Evolutionary conservation across 2,888 invertebrate genomes (phyloP), one percentile per base, ranked within the genome.

Genomic region (Schizaphis graminum): DNA sequence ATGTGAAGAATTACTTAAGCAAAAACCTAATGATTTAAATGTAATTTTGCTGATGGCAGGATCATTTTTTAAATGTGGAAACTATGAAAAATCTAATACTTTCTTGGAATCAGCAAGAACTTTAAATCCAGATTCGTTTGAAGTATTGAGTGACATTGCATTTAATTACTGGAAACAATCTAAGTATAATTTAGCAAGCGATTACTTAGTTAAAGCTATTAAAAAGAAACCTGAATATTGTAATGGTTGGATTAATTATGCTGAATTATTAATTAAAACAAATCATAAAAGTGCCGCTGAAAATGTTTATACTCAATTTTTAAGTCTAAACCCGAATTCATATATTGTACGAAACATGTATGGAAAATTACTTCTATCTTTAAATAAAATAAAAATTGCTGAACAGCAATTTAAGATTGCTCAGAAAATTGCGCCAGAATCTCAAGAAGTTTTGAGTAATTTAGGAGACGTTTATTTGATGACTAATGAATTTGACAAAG

Each of bases 391-490:
- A 24, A 24, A 93, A 44, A n/a, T 44, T 3, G 93, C 93, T 44
- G 24, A n/a, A 89, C 0, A 56, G 2, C 84, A 89, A 44, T 93
- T 44, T 84, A 8, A 44, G 28, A 35, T 56, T 16, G 99, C 99
- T 94, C 99, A 99, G 96, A 99, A 99, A 97, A 99, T 99, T 91
- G 97, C 99, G 96, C 99, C 99, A 89, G 99, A 99, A 96, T 99
- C 99, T 96, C 99, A 99, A 92, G 99, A 99, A 91, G 99, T 99
- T 95, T 99, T 99, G 99, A 99, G 99, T 96, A 99, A 99, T 96
- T 97, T 99, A 95, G 99, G 99, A 95, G 99, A 99, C 96, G 99
- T 99, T 94, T 99, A 99, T 97, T 99, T 99, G 96, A 99, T 99
- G 49, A 99, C 99, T 96, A 99, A 99, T 95, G 99, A 99, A 96